These are phyloP conservation scores for Amphimallon solstitiale DNA, from an alignment of 2,888 invertebrate genomes.

Conservation along the genomic window DNA sequence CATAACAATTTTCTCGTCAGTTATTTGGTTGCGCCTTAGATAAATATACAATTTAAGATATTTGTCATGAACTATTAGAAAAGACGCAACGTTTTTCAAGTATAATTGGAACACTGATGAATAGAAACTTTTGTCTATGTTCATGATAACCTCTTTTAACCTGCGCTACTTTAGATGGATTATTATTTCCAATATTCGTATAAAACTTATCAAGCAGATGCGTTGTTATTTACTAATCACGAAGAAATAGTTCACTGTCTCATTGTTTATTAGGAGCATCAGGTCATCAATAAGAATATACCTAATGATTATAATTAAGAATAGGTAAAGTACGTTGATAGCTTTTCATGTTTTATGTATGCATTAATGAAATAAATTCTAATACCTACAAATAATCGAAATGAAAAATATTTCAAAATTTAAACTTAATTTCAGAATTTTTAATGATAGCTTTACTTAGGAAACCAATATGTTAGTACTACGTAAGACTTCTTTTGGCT, in stretches of 20 bases:
- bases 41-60: not conserved
- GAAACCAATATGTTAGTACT: no score
- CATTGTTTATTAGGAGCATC: conserved; percentile 3
- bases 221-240: conserved; percentile 1
- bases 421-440: no score
- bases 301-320: no score
- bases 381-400: no score
- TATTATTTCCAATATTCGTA: conserved; percentile 4
- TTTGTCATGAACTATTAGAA: not conserved
- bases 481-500: no score
- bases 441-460: no score
- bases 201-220: conserved; percentile 16
- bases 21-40: no score
- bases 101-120: conserved; percentile 18
- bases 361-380: no score
- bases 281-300: not conserved
- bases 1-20: no score
- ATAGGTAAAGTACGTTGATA: no score
- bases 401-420: no score
- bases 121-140: conserved; percentile 24
- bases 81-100: conserved; percentile 7
- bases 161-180: conserved; percentile 11
- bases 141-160: conserved; percentile 21
- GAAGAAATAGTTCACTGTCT: conserved; percentile 5
- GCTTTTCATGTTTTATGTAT: no score